Base-by-base conservation (phyloP, 1,140 invertebrate genomes). In the Meloidogyne exigua region DNA sequence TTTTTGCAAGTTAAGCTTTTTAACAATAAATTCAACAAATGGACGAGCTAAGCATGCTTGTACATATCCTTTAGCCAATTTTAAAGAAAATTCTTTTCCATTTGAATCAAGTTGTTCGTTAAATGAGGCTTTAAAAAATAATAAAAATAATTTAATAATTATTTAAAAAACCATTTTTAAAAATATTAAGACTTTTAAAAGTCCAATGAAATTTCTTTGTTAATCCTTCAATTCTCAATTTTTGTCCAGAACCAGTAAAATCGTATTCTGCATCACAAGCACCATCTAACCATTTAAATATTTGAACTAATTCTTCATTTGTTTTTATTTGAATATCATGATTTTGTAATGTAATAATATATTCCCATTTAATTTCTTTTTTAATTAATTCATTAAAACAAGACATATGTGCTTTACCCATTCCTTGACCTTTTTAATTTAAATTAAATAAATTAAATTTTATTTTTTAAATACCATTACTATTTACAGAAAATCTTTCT, bases 301-400 rank as follows among this genome's bases (percentile, higher is more conserved):
- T 78, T 68, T 78, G 72, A n/a, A 67, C 57, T n/a, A 77, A 67
- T 62, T 78, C 76, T 23, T 65, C n/a, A 57, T 78, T 78, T 9
- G 76, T 78, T 63, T 77, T 75, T 57, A 78, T 75, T 62, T 63
- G 65, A 21, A 70, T 26, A 44, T 78, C 76, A 63, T 78, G 75
- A 26, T 78, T 78, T 62, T 76, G 63, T 28, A 74, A 65, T 15
- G 65, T 49, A 26, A 72, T 25, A 32, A 74, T 23, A 49, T 76
- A 76, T 66, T 74, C 15, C 68, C 69, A 76, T 26, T 32, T 42
- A n/a, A 18, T 66, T 75, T 63, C 28, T 7, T 36, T 39, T 26
- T 32, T 36, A 36, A 28, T 63, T 25, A 76, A 62, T 26, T 21
- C 25, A n/a, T 65, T 73, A 23, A 66, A 65, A 68, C 66, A 68